Conservation (phyloP, 2,888 invertebrate genomes). For the Hemicrepidius hirtus region DNA sequence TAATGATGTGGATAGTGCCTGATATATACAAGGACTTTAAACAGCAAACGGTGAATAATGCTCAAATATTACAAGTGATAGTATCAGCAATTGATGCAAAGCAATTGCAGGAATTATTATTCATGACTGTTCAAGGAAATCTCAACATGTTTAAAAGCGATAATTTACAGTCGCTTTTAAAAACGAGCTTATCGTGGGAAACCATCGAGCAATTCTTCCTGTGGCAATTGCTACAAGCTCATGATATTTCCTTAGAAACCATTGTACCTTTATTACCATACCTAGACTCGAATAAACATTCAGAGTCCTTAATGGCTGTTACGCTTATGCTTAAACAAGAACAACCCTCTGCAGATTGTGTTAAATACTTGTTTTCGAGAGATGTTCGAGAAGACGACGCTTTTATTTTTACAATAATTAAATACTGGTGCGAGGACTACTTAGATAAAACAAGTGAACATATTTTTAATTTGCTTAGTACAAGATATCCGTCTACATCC, state of each 20-base stretch:
- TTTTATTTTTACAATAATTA: constrained; percentile 92
- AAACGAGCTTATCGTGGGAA: constrained; percentile 94
- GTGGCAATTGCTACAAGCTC: constrained; percentile 96
- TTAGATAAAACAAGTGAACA: constrained; percentile 92
- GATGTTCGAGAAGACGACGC: constrained; percentile 81
- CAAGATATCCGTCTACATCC: constrained; percentile 89
- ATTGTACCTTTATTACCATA: constrained; percentile 87
- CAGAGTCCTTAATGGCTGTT: constrained; percentile 94
- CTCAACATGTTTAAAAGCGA: constrained; percentile 88
- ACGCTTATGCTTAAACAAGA: constrained; percentile 94
- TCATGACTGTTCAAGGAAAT: constrained; percentile 92
- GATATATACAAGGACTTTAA: constrained; percentile 94
- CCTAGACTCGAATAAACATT: constrained; percentile 87
- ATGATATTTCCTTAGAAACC: constrained; percentile 94
- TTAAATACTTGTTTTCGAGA: constrained; percentile 88
- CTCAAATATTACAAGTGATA: constrained; percentile 90
- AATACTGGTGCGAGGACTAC: constrained; percentile 95
- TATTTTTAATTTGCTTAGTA: constrained; percentile 85
- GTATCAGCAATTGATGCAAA: constrained; percentile 92
- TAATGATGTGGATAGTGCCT: constrained; percentile 94
- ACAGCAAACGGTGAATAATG: constrained; percentile 89
- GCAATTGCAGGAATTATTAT: constrained; percentile 93
- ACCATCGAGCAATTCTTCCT: constrained; percentile 98
- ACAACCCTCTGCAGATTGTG: constrained; percentile 89
- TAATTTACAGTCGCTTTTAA: constrained; percentile 83